Conservation (phyloP, 2,797 vertebrate species). For the Rallus crepitans region DNA sequence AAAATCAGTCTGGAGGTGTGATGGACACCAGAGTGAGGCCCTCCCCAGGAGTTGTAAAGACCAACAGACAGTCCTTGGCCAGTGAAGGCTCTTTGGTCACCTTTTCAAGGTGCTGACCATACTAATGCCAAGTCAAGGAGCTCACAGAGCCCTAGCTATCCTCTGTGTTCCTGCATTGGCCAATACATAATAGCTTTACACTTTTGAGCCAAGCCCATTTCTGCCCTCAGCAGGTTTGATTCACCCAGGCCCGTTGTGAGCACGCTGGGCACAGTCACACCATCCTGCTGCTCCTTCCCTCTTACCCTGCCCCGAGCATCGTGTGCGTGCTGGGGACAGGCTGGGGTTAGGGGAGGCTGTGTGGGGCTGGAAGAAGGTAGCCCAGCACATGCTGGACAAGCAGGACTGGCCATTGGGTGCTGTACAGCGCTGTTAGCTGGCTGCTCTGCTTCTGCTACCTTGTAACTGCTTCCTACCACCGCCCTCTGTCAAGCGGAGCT, state of each 20-base stretch:
- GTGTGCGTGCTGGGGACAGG: neutral
- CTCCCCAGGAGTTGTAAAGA: neutral
- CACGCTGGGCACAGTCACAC: neutral
- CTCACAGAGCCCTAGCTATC: neutral
- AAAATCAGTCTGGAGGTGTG: neutral
- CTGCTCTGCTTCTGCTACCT: neutral
- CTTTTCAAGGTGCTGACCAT: neutral
- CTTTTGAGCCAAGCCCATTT: neutral
- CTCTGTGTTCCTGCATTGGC: neutral
- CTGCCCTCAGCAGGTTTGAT: neutral
- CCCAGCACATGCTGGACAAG: too few relatives aligned
- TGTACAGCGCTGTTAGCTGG: neutral
- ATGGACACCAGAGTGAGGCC: accelerated
- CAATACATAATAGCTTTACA: neutral
- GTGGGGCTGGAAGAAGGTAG: neutral
- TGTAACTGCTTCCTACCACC: neutral
- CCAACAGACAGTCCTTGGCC: neutral
- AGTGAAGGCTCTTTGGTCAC: neutral
- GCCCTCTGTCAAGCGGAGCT: neutral
- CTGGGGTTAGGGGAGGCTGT: neutral
- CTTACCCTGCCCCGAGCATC: neutral
- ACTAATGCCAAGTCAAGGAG: neutral
- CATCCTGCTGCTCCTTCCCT: accelerated
- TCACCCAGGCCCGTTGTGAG: neutral
- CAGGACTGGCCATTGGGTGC: neutral